A percentile compares a stretch with the other conserved stretches of the same genome.
These are phyloP conservation scores for Hypomecis atomaria DNA, from an alignment of 2,888 invertebrate genomes.

Conservation along the genomic window DNA sequence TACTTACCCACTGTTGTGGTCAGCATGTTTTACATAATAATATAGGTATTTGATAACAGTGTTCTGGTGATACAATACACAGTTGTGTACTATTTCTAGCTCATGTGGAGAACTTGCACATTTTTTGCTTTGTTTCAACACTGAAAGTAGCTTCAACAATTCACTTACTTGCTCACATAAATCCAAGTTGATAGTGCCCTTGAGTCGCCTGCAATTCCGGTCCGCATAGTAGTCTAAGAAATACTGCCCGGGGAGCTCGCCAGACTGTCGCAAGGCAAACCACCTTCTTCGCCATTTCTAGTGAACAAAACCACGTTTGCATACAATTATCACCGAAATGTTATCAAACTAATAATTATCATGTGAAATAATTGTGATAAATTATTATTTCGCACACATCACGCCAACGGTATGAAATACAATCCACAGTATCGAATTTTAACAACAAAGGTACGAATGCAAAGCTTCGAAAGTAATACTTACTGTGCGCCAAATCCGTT, in stretches of 20 bases:
- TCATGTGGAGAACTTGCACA: neutral
- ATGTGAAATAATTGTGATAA: neutral
- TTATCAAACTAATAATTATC: neutral
- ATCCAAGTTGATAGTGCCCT: constrained; percentile 96
- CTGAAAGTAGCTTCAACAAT: constrained; percentile 27
- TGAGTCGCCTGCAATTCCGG: constrained; percentile 91
- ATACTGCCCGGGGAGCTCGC: constrained; percentile 97
- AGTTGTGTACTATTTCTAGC: neutral
- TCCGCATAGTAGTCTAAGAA: constrained; percentile 97
- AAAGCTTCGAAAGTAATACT: constrained; percentile 76
- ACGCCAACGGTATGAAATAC: constrained; percentile 21
- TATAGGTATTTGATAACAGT: constrained; percentile 5
- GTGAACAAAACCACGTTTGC: constrained; percentile 41
- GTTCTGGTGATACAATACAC: neutral
- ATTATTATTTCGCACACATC: constrained; percentile 11
- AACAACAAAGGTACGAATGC: constrained; percentile 65
- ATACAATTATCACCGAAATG: constrained; percentile 14
- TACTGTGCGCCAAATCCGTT: constrained; percentile 96
- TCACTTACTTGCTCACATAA: constrained; percentile 95
- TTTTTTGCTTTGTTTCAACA: constrained; percentile 13
- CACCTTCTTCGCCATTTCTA: constrained; percentile 98
- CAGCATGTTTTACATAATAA: neutral
- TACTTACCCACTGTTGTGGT: constrained; percentile 11
- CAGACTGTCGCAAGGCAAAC: constrained; percentile 96
- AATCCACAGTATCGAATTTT: constrained; percentile 51